Conservation (phyloP, 2,888 invertebrate species). For the Netelia inedita region DNA sequence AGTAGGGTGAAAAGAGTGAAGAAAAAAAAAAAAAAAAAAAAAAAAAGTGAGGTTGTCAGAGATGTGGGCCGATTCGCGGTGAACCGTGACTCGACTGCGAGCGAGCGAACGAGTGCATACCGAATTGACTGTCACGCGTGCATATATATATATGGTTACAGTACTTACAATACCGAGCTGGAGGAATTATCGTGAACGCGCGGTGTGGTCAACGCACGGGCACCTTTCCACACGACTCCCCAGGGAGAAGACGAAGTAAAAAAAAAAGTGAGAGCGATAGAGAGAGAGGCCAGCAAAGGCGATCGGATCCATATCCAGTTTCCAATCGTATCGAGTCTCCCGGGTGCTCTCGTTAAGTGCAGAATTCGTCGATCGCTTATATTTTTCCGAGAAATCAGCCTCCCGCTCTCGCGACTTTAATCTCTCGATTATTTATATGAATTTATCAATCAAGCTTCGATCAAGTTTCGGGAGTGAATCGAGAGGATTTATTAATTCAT, state of each 20-base stretch:
- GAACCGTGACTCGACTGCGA: slow-evolving; percentile 57
- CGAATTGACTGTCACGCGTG: slow-evolving; percentile 58
- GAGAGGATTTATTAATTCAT: neutral
- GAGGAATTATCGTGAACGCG: slow-evolving; percentile 47
- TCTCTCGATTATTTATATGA: slow-evolving; percentile 28
- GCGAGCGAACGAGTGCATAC: slow-evolving; percentile 60
- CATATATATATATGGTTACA: slow-evolving; percentile 29
- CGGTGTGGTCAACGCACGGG: slow-evolving; percentile 45
- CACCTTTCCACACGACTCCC: slow-evolving; percentile 26
- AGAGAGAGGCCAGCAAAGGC: slow-evolving; percentile 29
- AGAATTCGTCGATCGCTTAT: slow-evolving; percentile 42
- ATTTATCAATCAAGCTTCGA: slow-evolving; percentile 1
- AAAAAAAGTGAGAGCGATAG: slow-evolving; percentile 10
- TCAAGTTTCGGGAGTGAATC: neutral
- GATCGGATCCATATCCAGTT: slow-evolving; percentile 55
- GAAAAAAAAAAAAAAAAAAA: slow-evolving; percentile 12
- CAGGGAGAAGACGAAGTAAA: slow-evolving; percentile 5
- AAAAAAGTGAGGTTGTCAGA: slow-evolving; percentile 43
- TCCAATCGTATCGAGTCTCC: slow-evolving; percentile 49
- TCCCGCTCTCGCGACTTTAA: neutral
- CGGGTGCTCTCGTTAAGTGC: neutral
- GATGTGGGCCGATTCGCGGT: slow-evolving; percentile 53
- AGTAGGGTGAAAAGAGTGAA: neutral
- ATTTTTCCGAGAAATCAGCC: slow-evolving; percentile 11
- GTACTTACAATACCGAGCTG: slow-evolving; percentile 40